phyloP scores from a whole-genome alignment of 2,113 vertebrate species.

The Nesoenas mayeri region DNA sequence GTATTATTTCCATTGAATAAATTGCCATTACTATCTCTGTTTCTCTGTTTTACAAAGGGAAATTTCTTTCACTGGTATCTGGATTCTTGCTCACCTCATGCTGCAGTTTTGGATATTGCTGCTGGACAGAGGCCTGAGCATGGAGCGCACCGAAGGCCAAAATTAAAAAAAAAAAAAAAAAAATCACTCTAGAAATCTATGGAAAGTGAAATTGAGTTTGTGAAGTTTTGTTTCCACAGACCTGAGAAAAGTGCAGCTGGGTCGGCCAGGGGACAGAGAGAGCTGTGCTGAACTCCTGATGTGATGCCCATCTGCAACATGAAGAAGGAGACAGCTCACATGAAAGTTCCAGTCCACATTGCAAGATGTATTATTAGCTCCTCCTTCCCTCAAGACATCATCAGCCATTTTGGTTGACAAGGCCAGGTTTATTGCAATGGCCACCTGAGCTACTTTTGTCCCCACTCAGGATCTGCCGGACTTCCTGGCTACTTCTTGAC shows the following conservation, averaged over 20 bases:
- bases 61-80: neutral
- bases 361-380: neutral
- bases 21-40: neutral
- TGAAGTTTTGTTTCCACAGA: neutral
- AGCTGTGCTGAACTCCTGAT: neutral
- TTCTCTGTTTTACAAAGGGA: neutral
- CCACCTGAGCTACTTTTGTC: neutral
- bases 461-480: neutral
- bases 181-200: neutral
- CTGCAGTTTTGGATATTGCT: neutral
- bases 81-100: neutral
- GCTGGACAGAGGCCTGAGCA: neutral
- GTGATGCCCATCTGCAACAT: neutral
- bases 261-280: neutral
- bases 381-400: neutral
- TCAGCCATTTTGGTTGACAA: neutral
- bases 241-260: neutral
- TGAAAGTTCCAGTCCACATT: neutral
- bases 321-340: fast-evolving
- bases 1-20: neutral
- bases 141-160: neutral
- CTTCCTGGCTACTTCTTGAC: neutral
- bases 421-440: neutral
- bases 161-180: fast-evolving
- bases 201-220: neutral